Base-by-base conservation (phyloP, 1,140 invertebrate genomes). In the Adoxophyes honmai region DNA sequence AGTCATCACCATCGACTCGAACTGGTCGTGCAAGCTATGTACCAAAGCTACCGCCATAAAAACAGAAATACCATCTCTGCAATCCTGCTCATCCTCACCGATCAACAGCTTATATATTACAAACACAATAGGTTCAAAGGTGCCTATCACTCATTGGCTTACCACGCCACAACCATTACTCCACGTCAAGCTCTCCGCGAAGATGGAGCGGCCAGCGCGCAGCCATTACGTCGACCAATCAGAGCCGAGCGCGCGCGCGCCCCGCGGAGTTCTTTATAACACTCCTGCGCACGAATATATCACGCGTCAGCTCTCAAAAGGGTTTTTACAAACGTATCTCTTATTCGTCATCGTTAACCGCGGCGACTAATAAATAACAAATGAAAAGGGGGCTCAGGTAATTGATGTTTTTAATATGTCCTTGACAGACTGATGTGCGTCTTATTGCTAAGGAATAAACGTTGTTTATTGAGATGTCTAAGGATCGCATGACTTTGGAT, bases 331-430 rank as follows among this genome's bases (percentile, higher is more conserved):
- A 81, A 78, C 75, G 72, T 82, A 84, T 78, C 76, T 82, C 72
- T 71, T 82, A 85, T 87, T 84, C 84, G 81, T 87, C 84, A 87
- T 87, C 84, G 84, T 87, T 87, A 87, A 60, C 52, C 63, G 54
- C 52, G 64, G 56, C 66, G 65, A 55, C 62, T 64, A 66, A 70
- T 73, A 79, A 75, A 79, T 78, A 75, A 75, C 68, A 70, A 73
- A 52, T 69, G 70, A 66, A 72, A 74, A 70, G 56, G 62, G 21
- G 21, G 2, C 21, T 6, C 2, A 0, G 36, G 36, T 21, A 21
- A 11, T 4, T 8, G 10, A 4, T 28, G 21, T 48, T 28, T 48
- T 11, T 36, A 36, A 9, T 36, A 11, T 36, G n/a, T 9, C 1
- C 8, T 9, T 9, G 34, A 9, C 34, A 36, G 34, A 9, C 34